These are phyloP conservation scores for Acrocephalus arundinaceus DNA, from an alignment of 2,113 vertebrate genomes.

Conservation along the genomic window DNA sequence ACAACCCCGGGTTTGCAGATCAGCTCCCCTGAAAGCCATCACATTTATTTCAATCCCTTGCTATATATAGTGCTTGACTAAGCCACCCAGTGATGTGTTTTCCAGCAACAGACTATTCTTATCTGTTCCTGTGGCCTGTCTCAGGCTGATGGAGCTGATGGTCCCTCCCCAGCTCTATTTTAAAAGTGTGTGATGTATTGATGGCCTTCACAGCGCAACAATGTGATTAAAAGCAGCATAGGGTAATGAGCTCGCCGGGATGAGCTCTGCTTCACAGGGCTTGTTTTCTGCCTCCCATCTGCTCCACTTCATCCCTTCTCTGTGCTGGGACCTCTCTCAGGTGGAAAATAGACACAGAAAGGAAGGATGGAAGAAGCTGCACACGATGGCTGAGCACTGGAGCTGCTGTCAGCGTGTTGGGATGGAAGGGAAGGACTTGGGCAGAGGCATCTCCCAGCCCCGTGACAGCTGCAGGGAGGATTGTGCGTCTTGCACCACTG, in stretches of 20 bases:
- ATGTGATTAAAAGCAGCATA: constrained; percentile 28
- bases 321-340: not conserved
- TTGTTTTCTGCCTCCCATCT: constrained; percentile 9
- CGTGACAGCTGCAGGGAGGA: not conserved
- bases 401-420: rapidly evolving
- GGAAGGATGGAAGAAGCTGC: not conserved
- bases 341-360: not conserved
- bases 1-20: not conserved
- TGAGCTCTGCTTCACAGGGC: not conserved
- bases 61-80: not conserved
- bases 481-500: rapidly evolving
- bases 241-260: not conserved
- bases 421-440: not conserved
- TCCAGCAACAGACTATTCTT: constrained; percentile 18
- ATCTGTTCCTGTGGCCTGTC: not conserved
- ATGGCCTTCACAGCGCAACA: constrained; percentile 1
- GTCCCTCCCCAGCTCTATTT: not conserved
- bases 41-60: not conserved
- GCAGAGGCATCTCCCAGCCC: not conserved
- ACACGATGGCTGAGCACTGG: rapidly evolving
- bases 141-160: not conserved
- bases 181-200: not conserved
- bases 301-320: not conserved
- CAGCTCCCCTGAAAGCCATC: not conserved
- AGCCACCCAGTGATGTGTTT: not conserved